Conservation (phyloP, 2,113 vertebrate genomes). For the Dicrurus megarhynchus region DNA sequence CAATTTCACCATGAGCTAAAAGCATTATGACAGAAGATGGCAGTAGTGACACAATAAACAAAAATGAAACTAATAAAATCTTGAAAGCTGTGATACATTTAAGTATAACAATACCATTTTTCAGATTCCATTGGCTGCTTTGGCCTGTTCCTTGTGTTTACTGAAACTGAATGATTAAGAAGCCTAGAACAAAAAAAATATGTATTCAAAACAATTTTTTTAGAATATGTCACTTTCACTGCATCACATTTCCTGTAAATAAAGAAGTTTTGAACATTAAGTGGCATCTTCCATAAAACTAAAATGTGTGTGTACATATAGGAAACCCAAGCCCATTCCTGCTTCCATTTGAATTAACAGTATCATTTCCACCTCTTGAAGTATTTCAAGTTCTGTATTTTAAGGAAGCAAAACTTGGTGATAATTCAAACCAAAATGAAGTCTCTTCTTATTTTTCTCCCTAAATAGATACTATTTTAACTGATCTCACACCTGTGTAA, state of each 20-base stretch:
- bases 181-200: constrained; percentile 74
- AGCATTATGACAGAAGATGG: background rate
- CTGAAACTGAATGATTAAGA: constrained; percentile 85
- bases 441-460: background rate
- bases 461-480: background rate
- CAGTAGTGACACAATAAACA: background rate
- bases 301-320: background rate
- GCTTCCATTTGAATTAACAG: background rate
- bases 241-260: constrained; percentile 22
- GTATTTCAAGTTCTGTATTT: background rate
- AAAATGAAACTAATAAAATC: background rate
- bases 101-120: constrained; percentile 79
- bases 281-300: background rate
- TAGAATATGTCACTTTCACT: background rate
- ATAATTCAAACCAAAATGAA: background rate
- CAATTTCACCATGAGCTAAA: background rate
- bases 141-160: constrained; percentile 79
- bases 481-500: background rate
- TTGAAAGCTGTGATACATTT: background rate
- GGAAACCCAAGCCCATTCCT: background rate
- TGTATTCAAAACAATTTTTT: background rate
- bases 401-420: background rate
- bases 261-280: background rate
- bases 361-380: background rate
- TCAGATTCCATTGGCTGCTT: constrained; percentile 80